These are phyloP conservation scores for Nasonia oneida DNA, from an alignment of 2,888 invertebrate species.

Conservation along the genomic window DNA sequence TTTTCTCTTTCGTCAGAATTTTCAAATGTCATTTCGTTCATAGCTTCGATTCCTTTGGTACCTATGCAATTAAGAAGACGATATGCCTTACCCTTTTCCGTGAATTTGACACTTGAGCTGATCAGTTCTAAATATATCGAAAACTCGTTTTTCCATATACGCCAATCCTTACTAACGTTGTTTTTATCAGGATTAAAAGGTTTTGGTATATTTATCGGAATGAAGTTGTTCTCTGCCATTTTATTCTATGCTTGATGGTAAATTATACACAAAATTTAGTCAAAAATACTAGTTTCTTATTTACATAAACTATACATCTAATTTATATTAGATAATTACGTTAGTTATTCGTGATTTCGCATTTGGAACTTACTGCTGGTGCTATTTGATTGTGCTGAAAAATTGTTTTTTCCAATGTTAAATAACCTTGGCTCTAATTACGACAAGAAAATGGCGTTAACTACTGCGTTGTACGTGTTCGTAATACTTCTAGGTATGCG, in stretches of 20 bases:
- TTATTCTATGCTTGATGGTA: not conserved
- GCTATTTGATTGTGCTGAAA: no score
- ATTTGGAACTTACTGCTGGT: not conserved
- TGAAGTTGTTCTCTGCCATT: not conserved
- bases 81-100: not conserved
- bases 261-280: no score
- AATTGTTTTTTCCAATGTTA: no score
- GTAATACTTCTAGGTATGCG: not conserved
- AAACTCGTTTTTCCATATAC: not conserved
- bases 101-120: not conserved
- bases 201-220: not conserved
- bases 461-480: not conserved
- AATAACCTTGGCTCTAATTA: not conserved
- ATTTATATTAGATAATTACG: not conserved
- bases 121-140: not conserved
- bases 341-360: not conserved
- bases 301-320: not conserved
- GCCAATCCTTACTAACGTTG: not conserved
- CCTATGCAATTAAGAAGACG: not conserved
- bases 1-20: not conserved
- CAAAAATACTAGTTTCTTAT: no score
- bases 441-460: not conserved
- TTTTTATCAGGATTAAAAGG: slow-evolving; percentile 3
- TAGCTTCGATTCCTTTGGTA: not conserved
- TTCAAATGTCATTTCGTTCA: not conserved